A percentile compares a stretch with the other conserved stretches of the same genome.
Conservation (phyloP, 2,797 vertebrate species). For the Labroides dimidiatus region DNA sequence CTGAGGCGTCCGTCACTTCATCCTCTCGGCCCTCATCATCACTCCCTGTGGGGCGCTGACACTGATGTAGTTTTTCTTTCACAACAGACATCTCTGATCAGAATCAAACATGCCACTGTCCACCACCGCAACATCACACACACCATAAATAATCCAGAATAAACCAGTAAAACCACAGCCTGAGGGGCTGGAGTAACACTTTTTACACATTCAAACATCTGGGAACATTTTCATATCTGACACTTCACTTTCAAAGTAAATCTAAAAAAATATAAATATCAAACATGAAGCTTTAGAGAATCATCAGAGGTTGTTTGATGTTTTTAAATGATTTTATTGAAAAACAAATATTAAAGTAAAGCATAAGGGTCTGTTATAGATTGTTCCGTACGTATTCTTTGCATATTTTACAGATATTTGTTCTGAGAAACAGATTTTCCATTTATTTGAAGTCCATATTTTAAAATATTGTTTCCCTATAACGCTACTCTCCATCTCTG, state of each 20-base stretch:
- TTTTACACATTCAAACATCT: no score
- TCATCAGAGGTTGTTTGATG: neutral
- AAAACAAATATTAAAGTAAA: slow-evolving; percentile 4
- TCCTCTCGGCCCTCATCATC: slow-evolving; percentile 19
- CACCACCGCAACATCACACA: neutral
- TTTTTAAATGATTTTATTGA: slow-evolving; percentile 28
- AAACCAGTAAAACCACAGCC: no score
- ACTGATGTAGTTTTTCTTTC: slow-evolving; percentile 11
- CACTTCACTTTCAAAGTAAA: neutral
- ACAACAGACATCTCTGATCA: slow-evolving; percentile 42
- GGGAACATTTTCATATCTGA: neutral
- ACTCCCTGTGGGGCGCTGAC: slow-evolving; percentile 21
- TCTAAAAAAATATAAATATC: neutral
- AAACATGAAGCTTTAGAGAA: neutral
- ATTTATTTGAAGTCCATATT: neutral
- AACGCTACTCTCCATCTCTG: no score
- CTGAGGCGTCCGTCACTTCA: slow-evolving; percentile 32
- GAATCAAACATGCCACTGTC: slow-evolving; percentile 11
- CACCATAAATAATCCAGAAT: neutral
- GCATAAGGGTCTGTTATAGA: neutral
- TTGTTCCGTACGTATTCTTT: neutral
- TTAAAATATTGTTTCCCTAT: neutral
- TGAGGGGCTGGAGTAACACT: no score
- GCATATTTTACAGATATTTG: neutral
- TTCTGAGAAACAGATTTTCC: neutral